A percentile compares a stretch with the other conserved stretches of the same genome.
Conservation (phyloP, 2,888 invertebrate genomes). For the Hirtodrosophila confusa region DNA sequence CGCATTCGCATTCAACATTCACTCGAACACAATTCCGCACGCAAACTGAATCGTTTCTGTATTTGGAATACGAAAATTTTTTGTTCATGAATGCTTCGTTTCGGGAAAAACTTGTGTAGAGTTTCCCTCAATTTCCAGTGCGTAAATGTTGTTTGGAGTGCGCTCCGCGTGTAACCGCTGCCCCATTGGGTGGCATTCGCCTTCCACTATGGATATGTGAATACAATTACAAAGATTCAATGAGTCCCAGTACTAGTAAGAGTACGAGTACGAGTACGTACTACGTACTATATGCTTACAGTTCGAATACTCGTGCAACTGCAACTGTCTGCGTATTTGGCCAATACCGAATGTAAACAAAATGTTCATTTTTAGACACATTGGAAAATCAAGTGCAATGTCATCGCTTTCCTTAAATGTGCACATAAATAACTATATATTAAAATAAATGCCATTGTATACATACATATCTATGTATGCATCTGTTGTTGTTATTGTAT, state of each 20-base stretch:
- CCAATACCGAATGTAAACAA: slow-evolving; percentile 57
- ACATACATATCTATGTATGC: neutral
- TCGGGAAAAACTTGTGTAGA: slow-evolving; percentile 69
- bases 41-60: slow-evolving; percentile 79
- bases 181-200: slow-evolving; percentile 17
- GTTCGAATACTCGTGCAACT: slow-evolving; percentile 24
- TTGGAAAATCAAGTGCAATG: slow-evolving; percentile 59
- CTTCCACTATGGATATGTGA: slow-evolving; percentile 20
- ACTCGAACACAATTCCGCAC: slow-evolving; percentile 75
- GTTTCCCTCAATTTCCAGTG: slow-evolving; percentile 73
- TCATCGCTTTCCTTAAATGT: slow-evolving; percentile 42
- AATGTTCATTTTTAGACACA: slow-evolving; percentile 39
- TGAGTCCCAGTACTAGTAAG: slow-evolving; percentile 24
- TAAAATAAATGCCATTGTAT: neutral
- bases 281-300: slow-evolving; percentile 20
- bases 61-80: slow-evolving; percentile 70
- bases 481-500: slow-evolving; percentile 1
- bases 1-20: slow-evolving; percentile 49
- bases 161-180: slow-evolving; percentile 12
- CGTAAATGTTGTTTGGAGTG: slow-evolving; percentile 69
- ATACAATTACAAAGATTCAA: slow-evolving; percentile 38
- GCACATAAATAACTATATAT: neutral
- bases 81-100: slow-evolving; percentile 54
- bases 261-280: slow-evolving; percentile 22
- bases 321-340: slow-evolving; percentile 47